These are phyloP conservation scores for Fulica atra DNA, from an alignment of 2,113 vertebrate genomes.

Conservation along the genomic window DNA sequence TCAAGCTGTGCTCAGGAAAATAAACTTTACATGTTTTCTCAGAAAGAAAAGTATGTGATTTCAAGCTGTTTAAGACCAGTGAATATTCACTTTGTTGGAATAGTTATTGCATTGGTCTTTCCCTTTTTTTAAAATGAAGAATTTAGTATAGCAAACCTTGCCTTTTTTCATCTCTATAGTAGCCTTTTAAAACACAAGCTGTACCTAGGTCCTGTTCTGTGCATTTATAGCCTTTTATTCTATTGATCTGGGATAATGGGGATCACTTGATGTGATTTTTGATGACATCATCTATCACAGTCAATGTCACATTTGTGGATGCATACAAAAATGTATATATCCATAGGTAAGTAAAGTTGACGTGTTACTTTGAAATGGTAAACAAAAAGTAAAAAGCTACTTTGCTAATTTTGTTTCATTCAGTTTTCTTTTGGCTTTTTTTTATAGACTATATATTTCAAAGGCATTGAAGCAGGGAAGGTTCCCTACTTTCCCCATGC, in stretches of 20 bases:
- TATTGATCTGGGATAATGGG: background rate
- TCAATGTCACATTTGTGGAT: background rate
- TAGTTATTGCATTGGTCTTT: conserved; percentile 1
- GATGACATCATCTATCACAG: background rate
- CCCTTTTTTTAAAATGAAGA: background rate
- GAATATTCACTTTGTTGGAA: conserved; percentile 54
- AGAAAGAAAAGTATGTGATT: conserved; percentile 58
- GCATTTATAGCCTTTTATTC: background rate
- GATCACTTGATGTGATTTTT: too few relatives aligned
- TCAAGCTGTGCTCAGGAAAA: conserved; percentile 65
- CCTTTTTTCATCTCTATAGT: background rate
- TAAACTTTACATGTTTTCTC: conserved; percentile 65
- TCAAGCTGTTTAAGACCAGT: conserved; percentile 54
- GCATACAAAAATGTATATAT: background rate
- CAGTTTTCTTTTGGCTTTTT: background rate
- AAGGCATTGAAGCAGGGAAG: conserved; percentile 94
- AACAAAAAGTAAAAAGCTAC: background rate
- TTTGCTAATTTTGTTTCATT: background rate
- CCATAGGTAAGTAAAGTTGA: background rate
- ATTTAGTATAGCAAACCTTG: background rate
- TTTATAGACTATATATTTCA: conserved; percentile 94
- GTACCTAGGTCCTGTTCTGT: background rate
- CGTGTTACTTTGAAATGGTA: background rate
- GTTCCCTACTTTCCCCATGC: conserved; percentile 96
- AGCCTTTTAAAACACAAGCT: background rate